Evolutionary conservation across 35 echinoderm and acorn worm genomes (phyloP).

Genomic region (Apostichopus californicus): DNA sequence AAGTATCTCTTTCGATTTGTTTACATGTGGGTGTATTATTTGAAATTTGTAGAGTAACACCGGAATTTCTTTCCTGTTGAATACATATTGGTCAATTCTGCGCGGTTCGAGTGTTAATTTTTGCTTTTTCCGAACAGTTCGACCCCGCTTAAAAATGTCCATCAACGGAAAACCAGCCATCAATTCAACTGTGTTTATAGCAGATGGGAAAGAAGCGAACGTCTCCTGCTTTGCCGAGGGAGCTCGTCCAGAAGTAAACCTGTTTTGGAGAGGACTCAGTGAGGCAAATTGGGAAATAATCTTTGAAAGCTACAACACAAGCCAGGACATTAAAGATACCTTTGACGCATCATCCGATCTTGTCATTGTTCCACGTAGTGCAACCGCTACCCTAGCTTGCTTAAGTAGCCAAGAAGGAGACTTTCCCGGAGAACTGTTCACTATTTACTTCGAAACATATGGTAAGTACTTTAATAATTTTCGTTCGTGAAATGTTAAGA

Average conservation of each 20-base stretch:
- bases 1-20: no score
- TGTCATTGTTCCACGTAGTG: background rate
- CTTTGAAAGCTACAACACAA: background rate
- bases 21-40: no score
- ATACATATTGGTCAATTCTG: no score
- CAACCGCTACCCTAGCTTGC: background rate
- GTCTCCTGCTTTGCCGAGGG: background rate
- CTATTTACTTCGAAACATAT: background rate
- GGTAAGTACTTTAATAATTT: background rate
- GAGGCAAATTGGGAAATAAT: background rate
- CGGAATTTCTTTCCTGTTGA: no score
- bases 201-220: background rate
- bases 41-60: no score
- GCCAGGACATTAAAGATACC: background rate
- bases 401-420: background rate
- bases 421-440: background rate
- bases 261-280: background rate
- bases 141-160: background rate
- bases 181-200: background rate
- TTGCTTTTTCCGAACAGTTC: background rate
- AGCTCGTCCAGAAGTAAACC: background rate
- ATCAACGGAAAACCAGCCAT: background rate
- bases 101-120: background rate
- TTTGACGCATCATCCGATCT: background rate
- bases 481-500: no score